Evolutionary conservation across 2,113 vertebrate genomes (phyloP).

Genomic region (Formicarius rufipectus): DNA sequence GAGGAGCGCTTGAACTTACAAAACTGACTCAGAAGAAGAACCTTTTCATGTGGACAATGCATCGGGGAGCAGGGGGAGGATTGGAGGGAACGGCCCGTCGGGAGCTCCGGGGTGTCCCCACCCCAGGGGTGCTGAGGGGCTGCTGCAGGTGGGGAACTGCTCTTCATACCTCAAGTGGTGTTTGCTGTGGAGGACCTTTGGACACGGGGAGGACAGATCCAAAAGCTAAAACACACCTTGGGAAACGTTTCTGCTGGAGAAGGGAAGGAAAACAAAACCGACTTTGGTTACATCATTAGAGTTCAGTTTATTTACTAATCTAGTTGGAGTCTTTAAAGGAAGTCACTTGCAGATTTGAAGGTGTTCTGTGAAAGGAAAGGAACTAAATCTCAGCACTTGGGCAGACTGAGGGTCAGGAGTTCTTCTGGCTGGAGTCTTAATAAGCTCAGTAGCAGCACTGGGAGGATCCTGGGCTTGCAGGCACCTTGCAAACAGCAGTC

Average conservation of each 20-base stretch:
- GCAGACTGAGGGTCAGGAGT: slow-evolving; percentile 42
- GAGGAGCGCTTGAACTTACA: slow-evolving; percentile 80
- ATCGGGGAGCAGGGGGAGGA: slow-evolving; percentile 48
- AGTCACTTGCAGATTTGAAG: slow-evolving; percentile 61
- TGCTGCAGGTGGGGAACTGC: slow-evolving; percentile 76
- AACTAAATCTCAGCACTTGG: background rate
- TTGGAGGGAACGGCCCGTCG: slow-evolving; percentile 30
- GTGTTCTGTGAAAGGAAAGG: background rate
- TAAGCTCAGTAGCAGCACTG: background rate
- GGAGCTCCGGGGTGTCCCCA: slow-evolving; percentile 44
- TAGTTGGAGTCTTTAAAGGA: slow-evolving; percentile 68
- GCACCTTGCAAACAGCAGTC: slow-evolving; percentile 20
- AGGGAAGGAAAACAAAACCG: slow-evolving; percentile 37
- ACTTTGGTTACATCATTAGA: slow-evolving; percentile 66
- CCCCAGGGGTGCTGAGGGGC: slow-evolving; percentile 62
- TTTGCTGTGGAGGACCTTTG: slow-evolving; percentile 77
- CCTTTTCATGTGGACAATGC: slow-evolving; percentile 59
- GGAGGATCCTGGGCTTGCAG: slow-evolving; percentile 15
- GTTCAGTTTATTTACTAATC: slow-evolving; percentile 70
- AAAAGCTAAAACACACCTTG: slow-evolving; percentile 36
- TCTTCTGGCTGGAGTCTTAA: slow-evolving; percentile 53
- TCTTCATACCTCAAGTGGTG: slow-evolving; percentile 88
- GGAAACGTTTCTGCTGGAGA: slow-evolving; percentile 32
- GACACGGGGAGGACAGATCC: background rate
- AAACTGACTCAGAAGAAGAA: slow-evolving; percentile 68